Evolutionary conservation across 23 tunicate species (phyloP).

Genomic region (Styela clava): DNA sequence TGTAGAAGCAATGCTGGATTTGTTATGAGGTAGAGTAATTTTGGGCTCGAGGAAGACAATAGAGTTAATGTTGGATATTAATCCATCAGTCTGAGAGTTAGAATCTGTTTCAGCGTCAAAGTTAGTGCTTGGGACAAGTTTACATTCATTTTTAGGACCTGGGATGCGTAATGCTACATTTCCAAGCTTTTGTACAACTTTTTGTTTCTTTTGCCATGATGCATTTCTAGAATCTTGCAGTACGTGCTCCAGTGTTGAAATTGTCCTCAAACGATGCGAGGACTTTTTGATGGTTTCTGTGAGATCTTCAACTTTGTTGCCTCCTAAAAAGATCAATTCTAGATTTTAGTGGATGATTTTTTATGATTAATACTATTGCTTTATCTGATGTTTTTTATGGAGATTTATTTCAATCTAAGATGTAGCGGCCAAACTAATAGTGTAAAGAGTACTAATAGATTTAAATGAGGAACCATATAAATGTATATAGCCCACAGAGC

Average conservation of each 20-base stretch:
- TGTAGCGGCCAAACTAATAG: no score
- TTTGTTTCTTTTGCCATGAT: conserved; percentile 26
- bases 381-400: no score
- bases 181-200: neutral
- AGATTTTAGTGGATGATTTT: neutral
- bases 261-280: conserved; percentile 19
- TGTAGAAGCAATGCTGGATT: neutral
- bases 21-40: conserved; percentile 6
- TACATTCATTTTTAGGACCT: conserved; percentile 21
- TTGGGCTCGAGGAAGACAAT: conserved; percentile 59
- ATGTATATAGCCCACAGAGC: no score
- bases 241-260: conserved; percentile 22
- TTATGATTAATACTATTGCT: no score
- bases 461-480: no score
- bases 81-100: neutral
- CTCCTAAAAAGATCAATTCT: neutral
- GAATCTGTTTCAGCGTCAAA: neutral
- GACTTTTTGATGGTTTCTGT: neutral
- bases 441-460: no score
- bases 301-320: conserved; percentile 17
- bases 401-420: no score
- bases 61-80: conserved; percentile 39
- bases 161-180: conserved; percentile 11
- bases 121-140: neutral
- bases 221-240: conserved; percentile 3